Evolutionary conservation across 2,113 vertebrate genomes (phyloP), one percentile per base, ranked within the genome.

Genomic region (Scatophagus argus): DNA sequence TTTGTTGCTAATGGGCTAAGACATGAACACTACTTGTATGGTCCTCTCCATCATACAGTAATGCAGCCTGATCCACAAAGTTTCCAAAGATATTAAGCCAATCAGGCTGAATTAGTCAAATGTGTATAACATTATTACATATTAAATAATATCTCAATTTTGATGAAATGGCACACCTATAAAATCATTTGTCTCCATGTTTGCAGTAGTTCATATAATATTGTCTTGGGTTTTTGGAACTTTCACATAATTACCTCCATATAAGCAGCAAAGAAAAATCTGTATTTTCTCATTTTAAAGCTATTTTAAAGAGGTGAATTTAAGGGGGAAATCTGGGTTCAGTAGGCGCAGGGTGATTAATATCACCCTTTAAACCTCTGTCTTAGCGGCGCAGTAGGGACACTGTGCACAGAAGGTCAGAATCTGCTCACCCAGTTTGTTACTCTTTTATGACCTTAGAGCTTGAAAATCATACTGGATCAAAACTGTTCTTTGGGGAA

Each of bases 1-100:
- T 84, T 69, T 79, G 67, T 77, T 65, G 29, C 69, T 77, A 89
- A 82, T 74, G 56, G 19, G 11, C 67, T 52, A n/a, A 41, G 41
- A 73, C 78, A 72, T 52, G 46, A 66, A 72, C 34, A 81, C 14
- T 58, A 66, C 54, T 68, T 65, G 70, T 61, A 43, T 29, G 34
- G 19, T 32, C 19, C 63, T 69, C 14, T 16, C 14, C 34, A 51
- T 60, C 23, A 52, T 7, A 47, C 23, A 39, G 16, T 16, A 43
- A 34, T 46, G 54, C 59, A 16, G 60, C 47, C 31, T 21, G 21
- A 60, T 41, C 54, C 51, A 39, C 21, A 16, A 36, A n/a, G 55
- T 23, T 55, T 46, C 25, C 65, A 54, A n/a, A 70, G 14, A 61
- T 41, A 41, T 56, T 47, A 44, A 32, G 23, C n/a, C 17, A 14